Percentiles rank a stretch among this genome's conserved stretches.
Conservation (phyloP, 2,113 vertebrate species). For the Myotis davidii region DNA sequence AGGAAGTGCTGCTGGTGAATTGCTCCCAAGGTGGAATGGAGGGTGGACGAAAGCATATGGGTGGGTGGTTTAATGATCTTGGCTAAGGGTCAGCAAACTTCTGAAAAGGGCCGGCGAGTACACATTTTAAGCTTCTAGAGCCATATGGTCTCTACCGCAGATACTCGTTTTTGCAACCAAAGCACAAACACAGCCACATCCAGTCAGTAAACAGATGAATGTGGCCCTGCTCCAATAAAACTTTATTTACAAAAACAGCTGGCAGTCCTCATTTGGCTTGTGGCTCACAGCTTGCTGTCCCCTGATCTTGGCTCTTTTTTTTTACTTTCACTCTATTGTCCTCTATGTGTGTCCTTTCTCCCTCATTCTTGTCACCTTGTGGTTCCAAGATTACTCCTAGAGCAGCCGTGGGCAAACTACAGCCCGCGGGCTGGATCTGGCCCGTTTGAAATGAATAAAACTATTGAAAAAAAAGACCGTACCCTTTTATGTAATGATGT, state of each 20-base stretch:
- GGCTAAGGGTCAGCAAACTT: not conserved
- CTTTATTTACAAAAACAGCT: not conserved
- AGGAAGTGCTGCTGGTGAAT: rapidly evolving
- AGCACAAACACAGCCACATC: not conserved
- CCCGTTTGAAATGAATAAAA: too few relatives aligned
- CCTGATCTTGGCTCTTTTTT: not conserved
- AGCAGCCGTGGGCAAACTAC: too few relatives aligned
- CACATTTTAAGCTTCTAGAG: not conserved
- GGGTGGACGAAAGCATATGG: not conserved
- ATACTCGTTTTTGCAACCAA: not conserved
- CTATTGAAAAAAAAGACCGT: too few relatives aligned
- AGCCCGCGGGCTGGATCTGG: too few relatives aligned
- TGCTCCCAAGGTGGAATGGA: not conserved
- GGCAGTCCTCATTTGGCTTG: not conserved
- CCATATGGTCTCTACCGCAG: not conserved
- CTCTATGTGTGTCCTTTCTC: not conserved
- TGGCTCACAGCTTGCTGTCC: not conserved
- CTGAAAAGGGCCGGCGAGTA: not conserved
- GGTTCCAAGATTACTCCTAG: not conserved
- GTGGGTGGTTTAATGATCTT: not conserved
- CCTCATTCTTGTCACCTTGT: not conserved
- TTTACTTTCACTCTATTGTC: not conserved
- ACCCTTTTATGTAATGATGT: too few relatives aligned
- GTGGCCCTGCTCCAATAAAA: not conserved
- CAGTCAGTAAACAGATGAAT: not conserved